Evolutionary conservation across 2,888 invertebrate genomes (phyloP).

Genomic region (Latrodectus elegans): DNA sequence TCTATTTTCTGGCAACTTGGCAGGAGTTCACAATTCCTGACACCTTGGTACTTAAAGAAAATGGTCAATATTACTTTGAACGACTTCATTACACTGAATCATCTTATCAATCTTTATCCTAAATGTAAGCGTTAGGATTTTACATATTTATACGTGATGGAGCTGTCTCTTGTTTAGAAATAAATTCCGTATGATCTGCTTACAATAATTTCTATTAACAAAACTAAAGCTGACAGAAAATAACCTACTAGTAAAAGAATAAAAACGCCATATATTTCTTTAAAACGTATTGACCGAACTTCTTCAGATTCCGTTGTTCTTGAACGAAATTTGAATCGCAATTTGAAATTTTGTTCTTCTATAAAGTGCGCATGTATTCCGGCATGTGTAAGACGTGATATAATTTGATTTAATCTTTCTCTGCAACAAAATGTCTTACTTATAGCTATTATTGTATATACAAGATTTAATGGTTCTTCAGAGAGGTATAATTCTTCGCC

Average conservation of each 20-base stretch:
- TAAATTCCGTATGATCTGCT: not conserved
- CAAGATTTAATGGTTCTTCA: too few species aligned
- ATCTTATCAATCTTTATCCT: too few species aligned
- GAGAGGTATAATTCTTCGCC: too few species aligned
- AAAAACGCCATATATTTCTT: not conserved
- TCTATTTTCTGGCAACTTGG: too few species aligned
- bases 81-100: too few species aligned
- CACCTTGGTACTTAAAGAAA: too few species aligned
- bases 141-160: too few species aligned
- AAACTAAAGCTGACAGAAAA: not conserved
- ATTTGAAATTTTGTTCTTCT: not conserved
- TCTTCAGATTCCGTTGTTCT: too few species aligned
- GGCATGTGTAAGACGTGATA: not conserved
- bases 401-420: not conserved
- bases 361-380: not conserved
- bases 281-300: not conserved
- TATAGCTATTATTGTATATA: not conserved
- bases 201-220: not conserved
- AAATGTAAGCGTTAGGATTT: too few species aligned
- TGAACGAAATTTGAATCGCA: not conserved
- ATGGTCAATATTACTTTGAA: too few species aligned
- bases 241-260: not conserved
- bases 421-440: conserved; percentile 11
- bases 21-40: too few species aligned
- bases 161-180: too few species aligned